Evolutionary conservation across 2,888 invertebrate species (phyloP).

Genomic region (Balanococcus diminutus): DNA sequence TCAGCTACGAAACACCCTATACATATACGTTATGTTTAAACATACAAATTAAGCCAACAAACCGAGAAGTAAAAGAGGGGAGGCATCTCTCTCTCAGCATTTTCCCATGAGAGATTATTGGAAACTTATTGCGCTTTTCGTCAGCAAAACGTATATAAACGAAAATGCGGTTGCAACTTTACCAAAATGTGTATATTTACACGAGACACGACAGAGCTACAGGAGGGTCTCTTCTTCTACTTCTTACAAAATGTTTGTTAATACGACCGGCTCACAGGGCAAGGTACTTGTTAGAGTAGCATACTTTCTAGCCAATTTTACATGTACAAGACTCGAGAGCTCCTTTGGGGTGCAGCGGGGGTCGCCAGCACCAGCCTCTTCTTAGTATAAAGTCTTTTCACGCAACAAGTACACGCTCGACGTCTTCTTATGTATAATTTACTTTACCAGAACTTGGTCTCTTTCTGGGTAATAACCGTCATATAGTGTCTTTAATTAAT

Average conservation of each 20-base stretch:
- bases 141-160: neutral
- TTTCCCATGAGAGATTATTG: constrained; percentile 46
- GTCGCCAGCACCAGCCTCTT: neutral
- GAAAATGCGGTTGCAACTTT: constrained; percentile 46
- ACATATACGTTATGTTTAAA: neutral
- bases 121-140: constrained; percentile 44
- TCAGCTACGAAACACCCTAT: too few species aligned
- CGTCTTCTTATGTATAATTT: neutral
- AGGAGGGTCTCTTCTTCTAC: neutral
- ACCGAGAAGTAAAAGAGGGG: neutral
- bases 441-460: neutral
- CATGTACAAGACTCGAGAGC: too few species aligned
- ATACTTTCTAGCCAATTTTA: neutral
- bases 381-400: neutral
- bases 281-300: neutral
- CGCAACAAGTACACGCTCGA: constrained; percentile 16
- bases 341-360: too few species aligned
- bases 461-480: neutral
- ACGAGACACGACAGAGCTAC: neutral
- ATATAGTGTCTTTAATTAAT: constrained; percentile 2
- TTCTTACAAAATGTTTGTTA: neutral
- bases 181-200: neutral
- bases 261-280: neutral
- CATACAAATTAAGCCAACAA: constrained; percentile 18
- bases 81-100: neutral